Conservation (phyloP, 2,113 vertebrate genomes). For the Origma solitaria region DNA sequence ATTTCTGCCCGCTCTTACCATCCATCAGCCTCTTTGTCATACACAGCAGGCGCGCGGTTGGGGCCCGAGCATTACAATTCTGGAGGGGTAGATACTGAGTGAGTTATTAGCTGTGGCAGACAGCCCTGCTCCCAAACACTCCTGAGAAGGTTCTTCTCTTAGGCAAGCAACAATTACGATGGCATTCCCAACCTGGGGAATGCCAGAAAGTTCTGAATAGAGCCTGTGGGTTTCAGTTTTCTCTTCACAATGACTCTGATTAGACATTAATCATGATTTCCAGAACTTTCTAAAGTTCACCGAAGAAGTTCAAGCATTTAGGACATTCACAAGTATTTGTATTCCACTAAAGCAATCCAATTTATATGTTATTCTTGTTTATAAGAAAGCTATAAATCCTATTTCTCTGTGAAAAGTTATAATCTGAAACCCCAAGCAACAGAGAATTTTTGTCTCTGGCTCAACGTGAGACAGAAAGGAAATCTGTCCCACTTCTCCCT, state of each 20-base stretch:
- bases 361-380: background rate
- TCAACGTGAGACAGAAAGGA: background rate
- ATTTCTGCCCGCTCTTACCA: constrained; percentile 51
- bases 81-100: constrained; percentile 71
- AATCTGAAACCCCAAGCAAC: background rate
- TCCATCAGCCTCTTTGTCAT: constrained; percentile 72
- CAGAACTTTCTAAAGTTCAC: constrained; percentile 65
- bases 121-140: constrained; percentile 69
- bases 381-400: background rate
- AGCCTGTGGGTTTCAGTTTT: constrained; percentile 1
- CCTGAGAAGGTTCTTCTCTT: constrained; percentile 61
- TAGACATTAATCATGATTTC: constrained; percentile 64
- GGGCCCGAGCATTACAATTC: constrained; percentile 57
- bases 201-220: constrained; percentile 38
- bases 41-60: constrained; percentile 39
- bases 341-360: background rate
- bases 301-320: constrained; percentile 47
- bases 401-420: background rate
- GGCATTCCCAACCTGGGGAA: constrained; percentile 50
- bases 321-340: background rate
- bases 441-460: background rate
- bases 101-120: constrained; percentile 77
- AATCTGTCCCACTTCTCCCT: background rate
- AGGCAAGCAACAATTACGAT: constrained; percentile 58
- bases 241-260: constrained; percentile 12